Percentiles rank a stretch among this genome's conserved stretches.
These are phyloP conservation scores for Thamnophis elegans DNA, from an alignment of 2,797 vertebrate species.

Conservation along the genomic window DNA sequence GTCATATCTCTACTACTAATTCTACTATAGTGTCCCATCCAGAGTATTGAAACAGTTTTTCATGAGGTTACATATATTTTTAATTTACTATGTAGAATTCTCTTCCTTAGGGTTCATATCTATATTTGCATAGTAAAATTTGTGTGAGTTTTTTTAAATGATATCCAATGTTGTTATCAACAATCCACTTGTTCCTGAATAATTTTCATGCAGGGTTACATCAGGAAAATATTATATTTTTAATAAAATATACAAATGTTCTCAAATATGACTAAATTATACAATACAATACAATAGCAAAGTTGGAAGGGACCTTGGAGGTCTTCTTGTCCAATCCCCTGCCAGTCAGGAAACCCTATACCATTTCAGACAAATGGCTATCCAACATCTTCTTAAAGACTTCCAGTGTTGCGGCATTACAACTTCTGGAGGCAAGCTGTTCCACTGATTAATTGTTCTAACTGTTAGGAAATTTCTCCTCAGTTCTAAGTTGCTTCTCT, in stretches of 20 bases:
- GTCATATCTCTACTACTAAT: conserved; percentile 10
- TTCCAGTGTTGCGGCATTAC: too few species aligned
- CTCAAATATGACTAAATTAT: background rate
- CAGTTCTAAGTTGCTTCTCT: too few species aligned
- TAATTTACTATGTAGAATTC: background rate
- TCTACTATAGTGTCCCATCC: background rate
- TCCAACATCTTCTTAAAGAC: too few species aligned
- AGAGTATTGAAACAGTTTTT: background rate
- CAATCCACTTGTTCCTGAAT: background rate
- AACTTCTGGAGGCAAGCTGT: too few species aligned
- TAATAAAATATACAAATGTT: background rate
- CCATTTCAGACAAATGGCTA: too few species aligned
- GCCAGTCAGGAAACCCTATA: too few species aligned
- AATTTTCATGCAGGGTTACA: background rate
- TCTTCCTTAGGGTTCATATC: background rate
- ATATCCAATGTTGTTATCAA: background rate
- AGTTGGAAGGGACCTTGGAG: too few species aligned
- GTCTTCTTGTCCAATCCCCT: too few species aligned
- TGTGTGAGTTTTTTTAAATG: background rate
- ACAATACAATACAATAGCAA: too few species aligned
- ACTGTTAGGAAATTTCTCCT: too few species aligned
- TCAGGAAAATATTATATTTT: background rate
- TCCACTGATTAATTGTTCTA: too few species aligned
- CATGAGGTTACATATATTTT: background rate
- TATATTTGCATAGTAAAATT: background rate